Evolutionary conservation across 2,888 invertebrate species (phyloP).

Genomic region (Fragum whitleyi): DNA sequence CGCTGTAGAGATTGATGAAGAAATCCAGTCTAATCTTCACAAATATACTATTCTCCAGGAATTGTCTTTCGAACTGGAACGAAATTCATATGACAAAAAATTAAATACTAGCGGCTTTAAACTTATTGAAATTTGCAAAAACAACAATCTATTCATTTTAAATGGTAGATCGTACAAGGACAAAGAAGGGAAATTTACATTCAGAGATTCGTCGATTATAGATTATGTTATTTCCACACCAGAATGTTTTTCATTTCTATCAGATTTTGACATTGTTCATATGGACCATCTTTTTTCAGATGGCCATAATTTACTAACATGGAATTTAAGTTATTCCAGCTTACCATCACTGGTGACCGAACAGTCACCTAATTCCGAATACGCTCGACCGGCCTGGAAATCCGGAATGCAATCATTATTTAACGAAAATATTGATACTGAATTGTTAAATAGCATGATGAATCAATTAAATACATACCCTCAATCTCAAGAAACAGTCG

Average conservation of each 20-base stretch:
- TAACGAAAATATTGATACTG: not conserved
- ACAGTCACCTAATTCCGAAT: not conserved
- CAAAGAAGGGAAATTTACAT: conserved; percentile 28
- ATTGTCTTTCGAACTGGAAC: not conserved
- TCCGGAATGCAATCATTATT: not conserved
- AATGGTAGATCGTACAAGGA: conserved; percentile 30
- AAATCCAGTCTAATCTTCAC: not conserved
- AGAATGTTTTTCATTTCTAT: conserved; percentile 5
- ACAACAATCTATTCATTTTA: conserved; percentile 35
- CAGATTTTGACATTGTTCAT: conserved; percentile 30
- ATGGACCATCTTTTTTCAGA: conserved; percentile 32
- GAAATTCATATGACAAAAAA: conserved; percentile 20
- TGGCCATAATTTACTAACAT: conserved; percentile 11
- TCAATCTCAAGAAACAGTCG: conserved; percentile 2
- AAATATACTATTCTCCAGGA: conserved; percentile 8
- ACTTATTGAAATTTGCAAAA: conserved; percentile 32
- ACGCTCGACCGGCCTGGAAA: not conserved
- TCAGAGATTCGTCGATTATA: conserved; percentile 28
- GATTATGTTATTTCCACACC: conserved; percentile 33
- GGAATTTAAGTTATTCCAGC: not conserved
- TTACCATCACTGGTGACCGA: not conserved
- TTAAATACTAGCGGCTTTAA: conserved; percentile 22
- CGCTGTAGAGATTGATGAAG: too few species aligned
- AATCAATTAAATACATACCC: not conserved
- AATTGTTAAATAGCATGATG: not conserved